phyloP scores from a whole-genome alignment of 2,113 vertebrate species.

The Amphilophus citrinellus region DNA sequence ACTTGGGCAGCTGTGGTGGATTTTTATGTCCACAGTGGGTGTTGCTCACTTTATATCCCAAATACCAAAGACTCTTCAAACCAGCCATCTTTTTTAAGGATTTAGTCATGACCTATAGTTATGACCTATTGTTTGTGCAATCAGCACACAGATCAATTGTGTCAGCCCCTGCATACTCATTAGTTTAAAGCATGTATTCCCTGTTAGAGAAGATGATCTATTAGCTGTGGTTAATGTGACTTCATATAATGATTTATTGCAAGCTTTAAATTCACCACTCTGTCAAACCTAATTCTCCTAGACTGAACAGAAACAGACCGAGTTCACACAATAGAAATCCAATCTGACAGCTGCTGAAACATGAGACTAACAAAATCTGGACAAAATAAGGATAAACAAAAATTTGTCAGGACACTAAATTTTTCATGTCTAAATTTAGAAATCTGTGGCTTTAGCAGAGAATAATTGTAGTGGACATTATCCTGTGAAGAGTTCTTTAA shows the following conservation, averaged over 20 bases:
- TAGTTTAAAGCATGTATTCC: not conserved
- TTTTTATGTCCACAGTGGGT: no score
- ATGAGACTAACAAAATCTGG: not conserved
- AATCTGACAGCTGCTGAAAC: not conserved
- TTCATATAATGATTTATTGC: conserved; percentile 11
- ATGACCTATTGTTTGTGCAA: not conserved
- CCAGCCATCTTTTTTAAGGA: not conserved
- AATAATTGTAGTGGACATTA: not conserved
- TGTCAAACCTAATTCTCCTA: not conserved
- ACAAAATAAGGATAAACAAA: not conserved
- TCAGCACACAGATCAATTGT: not conserved
- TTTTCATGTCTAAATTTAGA: conserved; percentile 12
- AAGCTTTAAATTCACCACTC: conserved; percentile 8
- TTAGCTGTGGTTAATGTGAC: conserved; percentile 2
- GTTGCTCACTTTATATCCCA: no score
- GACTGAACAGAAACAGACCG: not conserved
- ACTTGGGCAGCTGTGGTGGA: no score
- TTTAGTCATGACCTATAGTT: not conserved
- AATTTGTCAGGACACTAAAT: conserved; percentile 6
- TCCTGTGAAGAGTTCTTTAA: not conserved
- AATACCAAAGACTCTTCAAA: not conserved
- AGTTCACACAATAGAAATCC: not conserved
- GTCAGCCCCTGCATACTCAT: not conserved
- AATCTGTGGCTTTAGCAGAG: not conserved
- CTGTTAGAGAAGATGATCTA: conserved; percentile 2